A percentile compares a stretch with the other conserved stretches of the same genome.
Evolutionary conservation across 2,888 invertebrate genomes (phyloP).

Genomic region (Molorchus minor): DNA sequence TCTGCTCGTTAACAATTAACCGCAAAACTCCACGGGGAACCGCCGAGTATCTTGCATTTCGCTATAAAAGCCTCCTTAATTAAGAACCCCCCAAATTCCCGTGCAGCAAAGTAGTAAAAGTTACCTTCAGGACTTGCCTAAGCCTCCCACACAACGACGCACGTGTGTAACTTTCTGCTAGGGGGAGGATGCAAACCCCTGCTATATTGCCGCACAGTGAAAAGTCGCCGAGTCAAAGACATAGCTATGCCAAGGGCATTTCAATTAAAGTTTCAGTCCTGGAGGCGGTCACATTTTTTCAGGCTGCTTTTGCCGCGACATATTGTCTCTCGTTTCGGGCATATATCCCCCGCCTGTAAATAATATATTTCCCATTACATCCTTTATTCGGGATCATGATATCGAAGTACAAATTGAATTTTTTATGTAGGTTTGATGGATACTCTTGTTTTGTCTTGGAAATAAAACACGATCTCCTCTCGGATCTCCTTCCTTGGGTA

Average conservation of each 20-base stretch:
- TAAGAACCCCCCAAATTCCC: constrained; percentile 21
- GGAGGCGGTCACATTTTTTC: constrained; percentile 50
- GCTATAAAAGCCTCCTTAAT: constrained; percentile 25
- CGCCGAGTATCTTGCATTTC: constrained; percentile 18
- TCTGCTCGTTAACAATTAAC: constrained; percentile 3
- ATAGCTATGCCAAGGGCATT: constrained; percentile 53
- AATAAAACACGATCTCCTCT: constrained; percentile 1
- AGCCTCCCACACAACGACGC: constrained; percentile 28
- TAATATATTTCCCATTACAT: constrained; percentile 38
- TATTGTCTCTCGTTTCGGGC: constrained; percentile 38
- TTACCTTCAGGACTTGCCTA: constrained; percentile 34
- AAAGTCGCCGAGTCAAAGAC: constrained; percentile 51
- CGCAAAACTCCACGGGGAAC: neutral
- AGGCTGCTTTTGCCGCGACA: constrained; percentile 42
- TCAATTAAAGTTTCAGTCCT: constrained; percentile 45
- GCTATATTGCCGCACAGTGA: constrained; percentile 29
- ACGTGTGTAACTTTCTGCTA: constrained; percentile 35
- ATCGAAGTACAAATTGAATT: constrained; percentile 15
- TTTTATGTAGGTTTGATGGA: constrained; percentile 21
- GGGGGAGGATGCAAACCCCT: constrained; percentile 33
- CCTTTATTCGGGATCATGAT: constrained; percentile 27
- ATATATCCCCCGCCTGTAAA: constrained; percentile 34
- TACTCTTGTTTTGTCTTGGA: neutral
- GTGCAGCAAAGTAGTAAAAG: constrained; percentile 30
- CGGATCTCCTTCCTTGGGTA: too few species aligned